These are phyloP conservation scores for Oceanites oceanicus DNA, from an alignment of 2,113 vertebrate genomes.

Conservation along the genomic window DNA sequence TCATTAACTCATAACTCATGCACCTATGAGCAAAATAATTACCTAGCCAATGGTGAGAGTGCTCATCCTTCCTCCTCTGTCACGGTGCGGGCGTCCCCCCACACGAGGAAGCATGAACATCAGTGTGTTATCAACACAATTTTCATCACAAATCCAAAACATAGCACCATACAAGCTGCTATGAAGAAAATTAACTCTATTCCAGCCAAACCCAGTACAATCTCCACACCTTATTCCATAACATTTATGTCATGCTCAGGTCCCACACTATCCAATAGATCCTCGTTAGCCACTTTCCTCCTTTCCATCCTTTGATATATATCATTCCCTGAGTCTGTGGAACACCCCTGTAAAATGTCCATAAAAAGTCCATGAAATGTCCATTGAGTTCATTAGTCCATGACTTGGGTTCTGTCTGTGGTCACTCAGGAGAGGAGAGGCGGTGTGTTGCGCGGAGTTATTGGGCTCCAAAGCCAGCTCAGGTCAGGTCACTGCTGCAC, in stretches of 20 bases:
- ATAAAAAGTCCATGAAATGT: background rate
- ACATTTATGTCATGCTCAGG: background rate
- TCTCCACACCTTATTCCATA: background rate
- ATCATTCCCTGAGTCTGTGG: background rate
- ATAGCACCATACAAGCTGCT: background rate
- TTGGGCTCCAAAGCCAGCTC: background rate
- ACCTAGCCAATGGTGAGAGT: background rate
- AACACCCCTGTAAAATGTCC: background rate
- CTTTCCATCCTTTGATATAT: background rate
- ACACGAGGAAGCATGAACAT: background rate
- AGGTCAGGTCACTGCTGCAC: background rate
- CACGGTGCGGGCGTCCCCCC: background rate
- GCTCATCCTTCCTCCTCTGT: background rate
- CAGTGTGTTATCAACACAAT: background rate
- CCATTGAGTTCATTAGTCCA: background rate
- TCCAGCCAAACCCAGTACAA: background rate
- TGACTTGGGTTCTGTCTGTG: background rate
- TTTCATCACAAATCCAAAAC: background rate
- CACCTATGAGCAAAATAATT: background rate
- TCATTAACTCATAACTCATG: background rate
- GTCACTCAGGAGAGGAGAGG: background rate
- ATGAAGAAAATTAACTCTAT: background rate
- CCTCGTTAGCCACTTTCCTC: background rate
- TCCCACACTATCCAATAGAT: background rate
- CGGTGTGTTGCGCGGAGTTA: background rate